A percentile compares a stretch with the other conserved stretches of the same genome.
phyloP scores from a whole-genome alignment of 1,140 invertebrate species.

The Euwallacea similis region DNA sequence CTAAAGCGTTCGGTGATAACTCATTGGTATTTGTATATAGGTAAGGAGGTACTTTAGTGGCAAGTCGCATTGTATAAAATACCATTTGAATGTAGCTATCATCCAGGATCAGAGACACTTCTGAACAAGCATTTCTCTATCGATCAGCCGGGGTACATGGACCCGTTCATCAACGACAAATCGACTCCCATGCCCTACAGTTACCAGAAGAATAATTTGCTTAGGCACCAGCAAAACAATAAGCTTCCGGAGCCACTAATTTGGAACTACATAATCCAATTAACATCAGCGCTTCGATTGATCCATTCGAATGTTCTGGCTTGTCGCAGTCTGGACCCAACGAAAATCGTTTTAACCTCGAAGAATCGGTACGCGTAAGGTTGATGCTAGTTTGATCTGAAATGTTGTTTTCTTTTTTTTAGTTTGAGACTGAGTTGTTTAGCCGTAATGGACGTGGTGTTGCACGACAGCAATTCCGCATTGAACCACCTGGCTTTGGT shows the following conservation, averaged over 20 bases:
- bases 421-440: constrained; percentile 79
- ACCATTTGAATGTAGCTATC: constrained; percentile 64
- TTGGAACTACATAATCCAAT: constrained; percentile 95
- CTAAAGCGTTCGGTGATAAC: constrained; percentile 93
- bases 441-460: constrained; percentile 82
- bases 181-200: constrained; percentile 80
- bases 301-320: constrained; percentile 76
- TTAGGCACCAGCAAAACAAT: constrained; percentile 68
- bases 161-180: constrained; percentile 82
- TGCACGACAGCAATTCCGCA: constrained; percentile 65
- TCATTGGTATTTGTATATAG: constrained; percentile 95
- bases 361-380: constrained; percentile 55
- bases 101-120: constrained; percentile 86
- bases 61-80: neutral
- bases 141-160: constrained; percentile 72
- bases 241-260: constrained; percentile 88
- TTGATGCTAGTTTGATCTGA: neutral
- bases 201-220: constrained; percentile 79
- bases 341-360: constrained; percentile 84
- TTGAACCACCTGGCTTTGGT: constrained; percentile 68
- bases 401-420: constrained; percentile 15
- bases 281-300: constrained; percentile 89
- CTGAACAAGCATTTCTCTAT: constrained; percentile 82
- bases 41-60: neutral
- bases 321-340: constrained; percentile 78